phyloP scores from a whole-genome alignment of 2,797 vertebrate species.

The Sandelia bainsii region DNA sequence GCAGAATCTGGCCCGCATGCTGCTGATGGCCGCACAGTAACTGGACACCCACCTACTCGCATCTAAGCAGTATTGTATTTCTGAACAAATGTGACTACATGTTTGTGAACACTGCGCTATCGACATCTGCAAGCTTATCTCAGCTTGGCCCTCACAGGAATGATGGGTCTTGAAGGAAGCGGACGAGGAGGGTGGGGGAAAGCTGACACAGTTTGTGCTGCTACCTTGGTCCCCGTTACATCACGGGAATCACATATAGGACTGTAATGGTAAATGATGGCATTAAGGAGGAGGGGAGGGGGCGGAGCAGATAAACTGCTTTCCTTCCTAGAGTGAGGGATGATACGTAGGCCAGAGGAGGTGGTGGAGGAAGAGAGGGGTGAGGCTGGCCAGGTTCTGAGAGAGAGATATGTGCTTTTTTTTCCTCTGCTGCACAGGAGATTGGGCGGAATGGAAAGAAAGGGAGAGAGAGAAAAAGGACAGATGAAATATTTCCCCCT shows the following conservation, averaged over 20 bases:
- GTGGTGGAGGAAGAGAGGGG: constrained; percentile 25
- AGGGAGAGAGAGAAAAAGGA: constrained; percentile 51
- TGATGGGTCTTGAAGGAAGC: constrained; percentile 54
- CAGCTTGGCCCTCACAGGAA: constrained; percentile 32
- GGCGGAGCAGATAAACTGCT: constrained; percentile 62
- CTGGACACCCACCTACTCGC: constrained; percentile 28
- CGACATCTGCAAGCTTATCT: constrained; percentile 52
- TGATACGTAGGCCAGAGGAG: constrained; percentile 51
- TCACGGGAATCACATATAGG: constrained; percentile 47
- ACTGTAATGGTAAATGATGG: constrained; percentile 72
- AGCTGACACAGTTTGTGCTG: constrained; percentile 61
- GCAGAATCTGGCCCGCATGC: constrained; percentile 26
- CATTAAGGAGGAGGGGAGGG: constrained; percentile 58
- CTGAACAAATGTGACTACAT: constrained; percentile 22
- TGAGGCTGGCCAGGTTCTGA: constrained; percentile 73
- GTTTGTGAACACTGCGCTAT: constrained; percentile 5
- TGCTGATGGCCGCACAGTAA: constrained; percentile 13
- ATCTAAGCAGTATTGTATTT: constrained; percentile 9
- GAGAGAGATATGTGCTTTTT: constrained; percentile 74
- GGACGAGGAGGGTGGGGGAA: constrained; percentile 42
- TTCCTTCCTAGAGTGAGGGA: constrained; percentile 64
- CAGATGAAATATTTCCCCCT: constrained; percentile 82
- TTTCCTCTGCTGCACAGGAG: constrained; percentile 50
- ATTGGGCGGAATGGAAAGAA: constrained; percentile 44
- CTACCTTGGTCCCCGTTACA: constrained; percentile 60